Evolutionary conservation across 1,140 invertebrate genomes (phyloP), one percentile per base, ranked within the genome.

Genomic region (Tenebrio molitor): DNA sequence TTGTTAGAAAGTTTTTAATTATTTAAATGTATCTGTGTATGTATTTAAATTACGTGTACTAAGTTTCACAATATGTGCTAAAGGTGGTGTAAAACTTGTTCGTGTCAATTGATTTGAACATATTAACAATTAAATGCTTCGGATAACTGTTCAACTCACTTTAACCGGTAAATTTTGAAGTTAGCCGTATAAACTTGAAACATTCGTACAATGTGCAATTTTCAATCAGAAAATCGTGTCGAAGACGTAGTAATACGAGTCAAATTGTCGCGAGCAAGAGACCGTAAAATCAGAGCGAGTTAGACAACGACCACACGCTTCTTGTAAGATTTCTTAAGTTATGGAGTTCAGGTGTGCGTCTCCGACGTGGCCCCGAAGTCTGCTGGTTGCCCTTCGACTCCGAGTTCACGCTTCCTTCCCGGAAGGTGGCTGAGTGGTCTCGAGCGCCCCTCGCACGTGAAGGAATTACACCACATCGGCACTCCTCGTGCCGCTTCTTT

Each of bases 321-420:
- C 36, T 66, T 66, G 64, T 66, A 66, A 66, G 64, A 44, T 66
- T 66, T 66, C 64, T 66, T 66, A 66, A 66, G 64, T 66, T 66
- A 66, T 66, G 64, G 19, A 25, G 64, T 42, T 66, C 64, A 66
- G 64, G 64, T 66, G 64, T 66, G 36, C 64, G 64, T 42, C 64
- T 66, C 64, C 42, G 41, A 14, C 64, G 64, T 66, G 36, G 64
- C 64, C 64, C 64, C 64, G 64, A 66, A 66, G 64, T 66, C 64
- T 66, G 64, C 39, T 66, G 36, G 64, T 66, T 66, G 64, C 39
- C 64, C 64, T 66, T 44, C 64, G 64, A 66, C 36, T 66, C 17
- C 12, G 42, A 66, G 64, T 66, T 66, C 64, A 66, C 64, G 64
- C 64, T 66, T 66, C 64, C 64, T 66, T 66, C 64, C 64, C 64